These are phyloP conservation scores for Cinclus cinclus DNA, from an alignment of 2,113 vertebrate genomes.

Conservation along the genomic window DNA sequence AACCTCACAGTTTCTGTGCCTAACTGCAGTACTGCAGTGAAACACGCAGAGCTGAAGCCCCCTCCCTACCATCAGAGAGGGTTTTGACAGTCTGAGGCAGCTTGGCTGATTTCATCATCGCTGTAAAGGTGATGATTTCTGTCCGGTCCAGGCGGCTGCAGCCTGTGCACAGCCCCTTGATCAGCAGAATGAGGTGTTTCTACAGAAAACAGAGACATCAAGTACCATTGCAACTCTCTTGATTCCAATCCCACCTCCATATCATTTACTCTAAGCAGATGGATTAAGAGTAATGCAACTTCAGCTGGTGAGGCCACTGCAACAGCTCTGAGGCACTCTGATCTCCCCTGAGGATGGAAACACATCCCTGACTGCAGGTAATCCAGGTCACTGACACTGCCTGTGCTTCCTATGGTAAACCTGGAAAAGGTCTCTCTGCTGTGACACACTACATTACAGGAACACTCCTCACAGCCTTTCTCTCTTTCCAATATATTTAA, in stretches of 20 bases:
- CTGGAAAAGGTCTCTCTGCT: neutral
- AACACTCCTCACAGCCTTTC: neutral
- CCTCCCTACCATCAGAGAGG: conserved; percentile 90
- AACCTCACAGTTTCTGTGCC: neutral
- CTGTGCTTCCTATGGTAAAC: neutral
- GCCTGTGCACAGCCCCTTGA: conserved; percentile 97
- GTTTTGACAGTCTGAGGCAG: conserved; percentile 97
- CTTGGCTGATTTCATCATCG: conserved; percentile 99
- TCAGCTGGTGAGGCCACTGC: neutral
- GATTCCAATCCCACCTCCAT: fast-evolving
- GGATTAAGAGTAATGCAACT: neutral
- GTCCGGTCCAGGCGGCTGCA: conserved; percentile 96
- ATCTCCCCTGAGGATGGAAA: neutral
- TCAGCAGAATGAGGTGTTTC: conserved; percentile 98
- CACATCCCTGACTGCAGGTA: neutral
- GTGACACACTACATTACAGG: fast-evolving
- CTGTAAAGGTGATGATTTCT: conserved; percentile 98
- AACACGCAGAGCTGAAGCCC: neutral
- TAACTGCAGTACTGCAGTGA: neutral
- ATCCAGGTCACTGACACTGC: neutral
- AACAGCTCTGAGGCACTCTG: neutral
- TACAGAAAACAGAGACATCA: conserved; percentile 44
- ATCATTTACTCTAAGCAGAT: neutral
- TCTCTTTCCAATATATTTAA: neutral
- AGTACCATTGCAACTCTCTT: neutral